phyloP scores from a whole-genome alignment of 2,113 vertebrate species.

The Caloenas nicobarica region DNA sequence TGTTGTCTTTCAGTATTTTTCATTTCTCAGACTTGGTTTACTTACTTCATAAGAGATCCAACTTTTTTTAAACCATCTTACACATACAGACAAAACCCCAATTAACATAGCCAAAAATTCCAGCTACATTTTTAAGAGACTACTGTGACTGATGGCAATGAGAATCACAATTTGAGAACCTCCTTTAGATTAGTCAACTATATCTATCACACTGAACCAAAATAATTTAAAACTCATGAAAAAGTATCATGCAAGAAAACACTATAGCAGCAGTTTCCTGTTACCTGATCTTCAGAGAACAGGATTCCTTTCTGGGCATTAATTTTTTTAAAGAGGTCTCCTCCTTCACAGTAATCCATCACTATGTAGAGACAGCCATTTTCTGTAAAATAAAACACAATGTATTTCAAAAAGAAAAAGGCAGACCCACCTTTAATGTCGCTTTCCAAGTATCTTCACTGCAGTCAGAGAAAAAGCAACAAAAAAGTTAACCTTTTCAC shows the following conservation, averaged over 20 bases:
- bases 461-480: not conserved
- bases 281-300: constrained; percentile 93
- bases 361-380: constrained; percentile 94
- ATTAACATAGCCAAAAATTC: not conserved
- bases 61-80: not conserved
- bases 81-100: not conserved
- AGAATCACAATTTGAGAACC: not conserved
- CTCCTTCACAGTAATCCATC: constrained; percentile 99
- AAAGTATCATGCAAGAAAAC: not conserved
- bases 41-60: not conserved
- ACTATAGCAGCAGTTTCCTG: not conserved
- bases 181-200: not conserved
- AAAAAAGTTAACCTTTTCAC: not conserved
- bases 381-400: constrained; percentile 78
- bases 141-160: rapidly evolving
- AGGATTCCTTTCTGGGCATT: constrained; percentile 92
- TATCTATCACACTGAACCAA: not conserved
- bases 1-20: not conserved
- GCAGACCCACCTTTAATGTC: not conserved
- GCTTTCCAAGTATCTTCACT: not conserved
- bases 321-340: constrained; percentile 96
- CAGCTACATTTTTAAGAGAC: not conserved
- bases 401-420: not conserved
- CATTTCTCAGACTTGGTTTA: not conserved
- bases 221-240: not conserved